Percentiles rank a stretch among this genome's conserved stretches.
These are phyloP conservation scores for Xiphophorus birchmanni DNA, from an alignment of 2,797 vertebrate species.

Conservation along the genomic window DNA sequence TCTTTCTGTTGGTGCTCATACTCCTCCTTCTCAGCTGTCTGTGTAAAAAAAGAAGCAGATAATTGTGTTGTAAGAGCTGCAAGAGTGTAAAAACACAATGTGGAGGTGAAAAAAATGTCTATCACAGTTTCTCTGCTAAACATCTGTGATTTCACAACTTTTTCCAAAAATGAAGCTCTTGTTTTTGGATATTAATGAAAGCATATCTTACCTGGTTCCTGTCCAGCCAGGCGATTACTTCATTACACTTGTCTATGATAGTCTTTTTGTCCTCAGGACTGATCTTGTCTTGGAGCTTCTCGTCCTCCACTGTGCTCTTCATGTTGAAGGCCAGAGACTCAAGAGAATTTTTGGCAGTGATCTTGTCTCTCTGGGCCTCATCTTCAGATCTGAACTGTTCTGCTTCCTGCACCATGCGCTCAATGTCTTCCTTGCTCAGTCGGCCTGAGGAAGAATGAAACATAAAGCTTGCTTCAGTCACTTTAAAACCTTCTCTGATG, in stretches of 20 bases:
- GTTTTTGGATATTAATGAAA: neutral
- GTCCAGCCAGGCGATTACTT: slow-evolving; percentile 84
- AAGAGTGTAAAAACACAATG: neutral
- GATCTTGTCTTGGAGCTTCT: slow-evolving; percentile 85
- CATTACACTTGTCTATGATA: slow-evolving; percentile 84
- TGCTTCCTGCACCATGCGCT: slow-evolving; percentile 85
- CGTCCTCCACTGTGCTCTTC: slow-evolving; percentile 85
- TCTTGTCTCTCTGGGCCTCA: slow-evolving; percentile 81
- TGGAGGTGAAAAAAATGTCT: neutral
- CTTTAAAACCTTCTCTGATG: neutral
- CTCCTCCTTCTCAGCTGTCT: slow-evolving; percentile 86
- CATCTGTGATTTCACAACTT: slow-evolving; percentile 12
- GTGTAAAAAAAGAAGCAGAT: slow-evolving; percentile 18
- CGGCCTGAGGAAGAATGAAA: slow-evolving; percentile 69
- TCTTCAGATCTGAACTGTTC: slow-evolving; percentile 83
- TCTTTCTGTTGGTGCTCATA: slow-evolving; percentile 86
- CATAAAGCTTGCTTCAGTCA: neutral
- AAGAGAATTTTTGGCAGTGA: slow-evolving; percentile 82
- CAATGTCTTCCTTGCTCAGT: slow-evolving; percentile 85
- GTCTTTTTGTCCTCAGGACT: slow-evolving; percentile 83
- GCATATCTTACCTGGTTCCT: slow-evolving; percentile 80
- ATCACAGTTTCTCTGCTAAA: neutral
- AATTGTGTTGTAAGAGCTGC: neutral
- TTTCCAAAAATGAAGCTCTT: slow-evolving; percentile 1
- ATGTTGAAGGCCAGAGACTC: slow-evolving; percentile 87